phyloP scores from a whole-genome alignment of 2,888 invertebrate species.

The Hirtodrosophila trivittata region DNA sequence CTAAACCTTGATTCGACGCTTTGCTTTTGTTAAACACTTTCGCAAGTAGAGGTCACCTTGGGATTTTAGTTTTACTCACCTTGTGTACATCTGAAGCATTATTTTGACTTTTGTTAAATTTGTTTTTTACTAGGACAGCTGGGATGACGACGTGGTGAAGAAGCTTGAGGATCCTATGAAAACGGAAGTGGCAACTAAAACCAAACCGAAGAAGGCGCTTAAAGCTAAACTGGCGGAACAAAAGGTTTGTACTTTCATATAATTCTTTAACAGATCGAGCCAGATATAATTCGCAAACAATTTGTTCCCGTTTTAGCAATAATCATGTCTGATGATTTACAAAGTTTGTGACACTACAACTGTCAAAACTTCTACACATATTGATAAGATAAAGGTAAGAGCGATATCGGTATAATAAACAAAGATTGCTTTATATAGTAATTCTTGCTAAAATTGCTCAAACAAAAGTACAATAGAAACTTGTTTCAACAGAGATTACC shows the following conservation, averaged over 20 bases:
- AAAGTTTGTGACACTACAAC: too few relatives aligned
- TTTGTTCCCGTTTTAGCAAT: too few relatives aligned
- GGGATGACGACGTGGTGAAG: conserved; percentile 95
- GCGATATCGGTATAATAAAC: too few relatives aligned
- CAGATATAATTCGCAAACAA: too few relatives aligned
- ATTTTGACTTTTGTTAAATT: conserved; percentile 7
- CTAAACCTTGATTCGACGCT: conserved; percentile 56
- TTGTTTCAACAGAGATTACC: too few relatives aligned
- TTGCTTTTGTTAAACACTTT: conserved; percentile 50
- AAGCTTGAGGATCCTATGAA: conserved; percentile 90
- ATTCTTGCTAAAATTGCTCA: too few relatives aligned
- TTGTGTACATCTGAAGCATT: conserved; percentile 14
- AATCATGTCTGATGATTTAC: too few relatives aligned
- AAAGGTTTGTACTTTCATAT: conserved; percentile 89
- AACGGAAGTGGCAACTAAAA: conserved; percentile 85
- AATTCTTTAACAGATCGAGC: too few relatives aligned
- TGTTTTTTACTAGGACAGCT: conserved; percentile 89
- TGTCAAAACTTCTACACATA: too few relatives aligned
- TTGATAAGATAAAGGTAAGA: too few relatives aligned
- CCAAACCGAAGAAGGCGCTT: conserved; percentile 90
- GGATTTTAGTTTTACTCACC: conserved; percentile 24
- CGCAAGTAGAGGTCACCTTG: conserved; percentile 71
- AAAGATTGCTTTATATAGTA: too few relatives aligned
- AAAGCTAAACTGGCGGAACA: conserved; percentile 93
- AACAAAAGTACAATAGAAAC: too few relatives aligned